These are phyloP conservation scores for Xestia c-nigrum DNA, from an alignment of 2,888 invertebrate genomes.

Conservation along the genomic window DNA sequence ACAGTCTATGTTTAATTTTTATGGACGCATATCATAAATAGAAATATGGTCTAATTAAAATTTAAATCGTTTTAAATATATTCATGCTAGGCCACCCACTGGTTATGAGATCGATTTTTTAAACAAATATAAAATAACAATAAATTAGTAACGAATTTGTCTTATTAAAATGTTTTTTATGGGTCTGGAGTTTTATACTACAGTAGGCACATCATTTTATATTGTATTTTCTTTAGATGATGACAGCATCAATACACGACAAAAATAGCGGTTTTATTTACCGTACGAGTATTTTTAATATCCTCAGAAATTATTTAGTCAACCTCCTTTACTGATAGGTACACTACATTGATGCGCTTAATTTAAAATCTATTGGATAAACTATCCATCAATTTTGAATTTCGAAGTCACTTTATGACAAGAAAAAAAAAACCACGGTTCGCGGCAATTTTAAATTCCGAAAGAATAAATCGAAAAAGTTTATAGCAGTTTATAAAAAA, in stretches of 20 bases:
- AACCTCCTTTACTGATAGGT: not conserved
- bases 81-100: conserved; percentile 59
- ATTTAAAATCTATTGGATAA: conserved; percentile 27
- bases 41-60: conserved; percentile 55
- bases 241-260: conserved; percentile 6
- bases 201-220: conserved; percentile 1
- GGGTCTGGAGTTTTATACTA: conserved; percentile 24
- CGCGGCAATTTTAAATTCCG: conserved; percentile 43
- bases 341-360: not conserved
- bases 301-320: not conserved
- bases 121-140: conserved; percentile 40
- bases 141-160: conserved; percentile 58
- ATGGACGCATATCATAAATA: conserved; percentile 34
- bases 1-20: conserved; percentile 19
- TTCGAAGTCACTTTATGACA: conserved; percentile 18
- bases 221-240: conserved; percentile 4
- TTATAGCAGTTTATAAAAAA: conserved; percentile 34
- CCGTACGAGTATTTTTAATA: conserved; percentile 19
- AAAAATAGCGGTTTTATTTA: not conserved
- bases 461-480: conserved; percentile 33
- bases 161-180: conserved; percentile 50
- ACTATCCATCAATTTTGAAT: conserved; percentile 21
- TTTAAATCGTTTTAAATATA: conserved; percentile 55
- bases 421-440: conserved; percentile 36
- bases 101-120: conserved; percentile 42